Evolutionary conservation across 2,113 vertebrate genomes (phyloP), one percentile per base, ranked within the genome.

Genomic region (Orycteropus afer): DNA sequence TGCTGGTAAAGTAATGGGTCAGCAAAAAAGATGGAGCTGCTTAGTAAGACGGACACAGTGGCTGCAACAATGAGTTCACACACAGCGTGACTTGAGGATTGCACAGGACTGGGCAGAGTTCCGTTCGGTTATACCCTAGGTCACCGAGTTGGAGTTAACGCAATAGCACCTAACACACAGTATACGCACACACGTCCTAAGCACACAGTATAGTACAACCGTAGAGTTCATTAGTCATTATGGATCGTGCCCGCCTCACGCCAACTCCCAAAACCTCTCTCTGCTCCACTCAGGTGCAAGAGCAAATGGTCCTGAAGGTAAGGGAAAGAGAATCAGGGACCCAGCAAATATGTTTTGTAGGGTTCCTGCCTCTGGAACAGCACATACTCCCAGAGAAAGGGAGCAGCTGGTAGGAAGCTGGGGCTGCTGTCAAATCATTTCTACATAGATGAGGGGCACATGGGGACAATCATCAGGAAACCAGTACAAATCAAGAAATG

Each of bases 281-380:
- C 42, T 91, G 47, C 29, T 88, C 55, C 40, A 79, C 42, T 93
- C 40, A 73, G 53, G 34, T 53, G 90, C 77, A 93, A 45, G 87
- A 49, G 57, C 65, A 89, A 76, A 86, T 3, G 84, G 37, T 47
- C 17, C 29, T 20, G 40, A 73, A 53, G 71, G 42, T 18, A 91
- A 88, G 53, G 73, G 42, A 79, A 91, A 88, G 81, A 86, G 42
- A 77, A 61, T n/a, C 5, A 78, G 55, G 79, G 18, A 55, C 49
- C 40, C 49, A 49, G 80, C 22, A 81, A 81, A 89, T 79, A 10
- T 18, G 69, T 55, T 78, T 40, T 94, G 53, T 18, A 80, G 45
- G 40, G n/a, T 14, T 40, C 34, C 20, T 55, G 65, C 55, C 76
- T 85, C n/a, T 81, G 81, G 4, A n/a, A 32, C 29, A 81, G 25